Evolutionary conservation across 2,888 invertebrate genomes (phyloP), one percentile per base, ranked within the genome.

Genomic region (Drosophila infuscata): DNA sequence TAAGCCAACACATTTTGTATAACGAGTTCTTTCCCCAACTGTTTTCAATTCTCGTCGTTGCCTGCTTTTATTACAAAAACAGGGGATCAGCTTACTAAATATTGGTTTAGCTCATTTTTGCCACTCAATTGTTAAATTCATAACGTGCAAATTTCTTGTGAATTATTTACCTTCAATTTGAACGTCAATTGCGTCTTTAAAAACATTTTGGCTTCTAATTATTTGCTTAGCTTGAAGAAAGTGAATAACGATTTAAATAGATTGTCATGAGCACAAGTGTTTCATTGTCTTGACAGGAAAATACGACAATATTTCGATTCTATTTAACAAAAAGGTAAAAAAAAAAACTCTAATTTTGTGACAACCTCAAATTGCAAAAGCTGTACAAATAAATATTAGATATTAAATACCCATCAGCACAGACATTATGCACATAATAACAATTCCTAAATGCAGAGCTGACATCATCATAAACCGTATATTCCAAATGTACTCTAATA

Each of bases 151-250:
- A 53, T 62, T 59, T 51, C 33, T 51, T 36, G n/a, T 33, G 51
- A 32, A 25, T 49, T 76, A 65, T 73, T 69, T 78, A 38, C 20
- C 11, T 17, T 66, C 29, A 61, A 20, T 46, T 64, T 29, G 20
- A 58, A 17, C 80, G 66, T 61, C 58, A 61, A 38, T 53, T 54
- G 20, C 36, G 32, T 49, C 1, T n/a, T 32, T 64, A 30, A 46
- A 32, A 30, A 56, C 32, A 33, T 60, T 9, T 9, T 3, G n/a
- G 7, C 9, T 32, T 20, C 20, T 9, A 20, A 29, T 15, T 84
- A n/a, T 84, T 84, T 86, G 59, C 35, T 57, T 86, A 88, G 81
- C 83, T 78, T 81, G 73, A 78, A 62, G 72, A 75, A 79, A 63
- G 58, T 63, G 68, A 68, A 74, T 54, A 74, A 63, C 52, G 62